A percentile compares a stretch with the other conserved stretches of the same genome.
Evolutionary conservation across 2,113 vertebrate genomes (phyloP).

Genomic region (Hydrochoerus hydrochaeris): DNA sequence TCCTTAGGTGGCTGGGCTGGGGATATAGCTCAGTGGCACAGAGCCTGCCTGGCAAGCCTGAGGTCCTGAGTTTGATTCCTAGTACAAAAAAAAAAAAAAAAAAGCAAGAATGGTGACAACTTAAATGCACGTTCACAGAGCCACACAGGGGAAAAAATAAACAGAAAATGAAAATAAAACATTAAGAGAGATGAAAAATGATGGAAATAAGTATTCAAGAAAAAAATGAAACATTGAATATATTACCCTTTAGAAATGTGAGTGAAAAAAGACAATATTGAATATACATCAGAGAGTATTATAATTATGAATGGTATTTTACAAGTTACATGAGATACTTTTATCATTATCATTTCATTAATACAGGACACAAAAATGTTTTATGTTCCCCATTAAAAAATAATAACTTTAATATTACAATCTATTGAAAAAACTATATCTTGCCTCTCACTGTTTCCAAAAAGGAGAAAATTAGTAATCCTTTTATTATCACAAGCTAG

Average conservation of each 20-base stretch:
- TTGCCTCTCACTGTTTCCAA: background rate
- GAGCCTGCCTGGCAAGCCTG: too few relatives aligned
- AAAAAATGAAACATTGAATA: background rate
- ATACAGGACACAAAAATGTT: background rate
- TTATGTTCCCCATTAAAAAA: conserved; percentile 22
- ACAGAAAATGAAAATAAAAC: background rate
- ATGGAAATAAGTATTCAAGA: background rate
- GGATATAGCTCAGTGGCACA: too few relatives aligned
- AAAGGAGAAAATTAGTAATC: conserved; percentile 59
- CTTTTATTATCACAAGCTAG: background rate
- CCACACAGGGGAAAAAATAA: background rate
- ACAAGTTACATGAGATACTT: background rate
- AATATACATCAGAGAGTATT: background rate
- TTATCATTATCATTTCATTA: conserved; percentile 35
- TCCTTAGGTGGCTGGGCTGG: background rate
- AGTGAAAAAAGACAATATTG: background rate
- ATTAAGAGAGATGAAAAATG: background rate
- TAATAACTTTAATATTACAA: conserved; percentile 3
- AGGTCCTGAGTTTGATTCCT: too few relatives aligned
- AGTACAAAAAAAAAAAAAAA: too few relatives aligned
- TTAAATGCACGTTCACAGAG: background rate
- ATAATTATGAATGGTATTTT: background rate
- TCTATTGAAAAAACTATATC: background rate
- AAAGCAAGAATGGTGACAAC: background rate
- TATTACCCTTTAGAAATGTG: background rate